Conservation (phyloP, 2,888 invertebrate species). For the Leucania comma region DNA sequence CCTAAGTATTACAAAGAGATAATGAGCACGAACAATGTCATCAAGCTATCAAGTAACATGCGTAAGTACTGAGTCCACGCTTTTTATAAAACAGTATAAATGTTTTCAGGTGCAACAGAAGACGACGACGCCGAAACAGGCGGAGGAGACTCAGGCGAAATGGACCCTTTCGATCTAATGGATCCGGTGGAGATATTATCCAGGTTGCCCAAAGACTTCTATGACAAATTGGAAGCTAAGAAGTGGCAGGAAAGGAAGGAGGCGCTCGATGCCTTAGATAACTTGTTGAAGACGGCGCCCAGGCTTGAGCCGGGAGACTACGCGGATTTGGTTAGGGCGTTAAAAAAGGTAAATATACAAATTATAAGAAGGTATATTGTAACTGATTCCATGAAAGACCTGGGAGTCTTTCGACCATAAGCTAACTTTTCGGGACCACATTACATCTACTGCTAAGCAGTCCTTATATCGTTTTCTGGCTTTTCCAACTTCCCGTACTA, state of each 20-base stretch:
- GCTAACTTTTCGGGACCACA: too few relatives aligned
- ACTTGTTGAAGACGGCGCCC: conserved; percentile 94
- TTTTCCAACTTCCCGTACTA: too few relatives aligned
- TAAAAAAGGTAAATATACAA: conserved; percentile 93
- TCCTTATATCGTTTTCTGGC: too few relatives aligned
- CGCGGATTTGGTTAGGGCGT: conserved; percentile 95
- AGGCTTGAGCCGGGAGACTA: conserved; percentile 98
- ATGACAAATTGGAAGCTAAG: conserved; percentile 97
- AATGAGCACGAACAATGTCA: too few relatives aligned
- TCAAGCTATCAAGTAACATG: too few relatives aligned
- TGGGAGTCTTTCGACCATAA: too few relatives aligned
- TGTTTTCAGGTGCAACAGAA: conserved; percentile 78
- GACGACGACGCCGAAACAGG: conserved; percentile 91
- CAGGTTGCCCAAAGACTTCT: conserved; percentile 98
- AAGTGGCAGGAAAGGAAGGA: conserved; percentile 99
- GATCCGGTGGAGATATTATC: conserved; percentile 98
- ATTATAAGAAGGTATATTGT: too few relatives aligned
- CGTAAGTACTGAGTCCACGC: too few relatives aligned
- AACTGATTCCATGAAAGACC: too few relatives aligned
- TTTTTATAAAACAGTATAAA: neutral
- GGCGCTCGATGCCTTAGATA: conserved; percentile 95
- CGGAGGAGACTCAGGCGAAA: conserved; percentile 91
- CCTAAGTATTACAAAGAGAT: too few relatives aligned
- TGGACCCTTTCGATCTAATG: conserved; percentile 97
- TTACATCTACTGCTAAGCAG: too few relatives aligned